Evolutionary conservation across 2,888 invertebrate species (phyloP).

Genomic region (Pimpla rufipes): DNA sequence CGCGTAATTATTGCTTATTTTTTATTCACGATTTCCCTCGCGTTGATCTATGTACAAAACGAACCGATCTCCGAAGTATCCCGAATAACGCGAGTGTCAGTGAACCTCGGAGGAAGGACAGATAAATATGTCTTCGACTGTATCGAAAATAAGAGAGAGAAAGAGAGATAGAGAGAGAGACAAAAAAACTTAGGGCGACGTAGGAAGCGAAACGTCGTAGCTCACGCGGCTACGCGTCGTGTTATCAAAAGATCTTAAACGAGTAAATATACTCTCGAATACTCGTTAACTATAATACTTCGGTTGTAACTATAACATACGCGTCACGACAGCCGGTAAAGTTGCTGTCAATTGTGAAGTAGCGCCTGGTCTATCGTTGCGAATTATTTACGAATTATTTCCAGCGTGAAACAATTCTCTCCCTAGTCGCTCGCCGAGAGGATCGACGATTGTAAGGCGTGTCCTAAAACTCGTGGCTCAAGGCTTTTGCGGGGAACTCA

Average conservation of each 20-base stretch:
- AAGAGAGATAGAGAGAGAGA: no score
- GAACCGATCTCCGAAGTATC: conserved; percentile 20
- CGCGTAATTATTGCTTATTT: conserved; percentile 61
- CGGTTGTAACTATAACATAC: conserved; percentile 50
- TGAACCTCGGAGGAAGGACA: conserved; percentile 10
- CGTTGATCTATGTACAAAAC: conserved; percentile 23
- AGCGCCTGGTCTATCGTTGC: conserved; percentile 44
- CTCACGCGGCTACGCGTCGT: conserved; percentile 9
- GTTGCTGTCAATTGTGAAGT: conserved; percentile 27
- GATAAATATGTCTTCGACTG: conserved; percentile 35
- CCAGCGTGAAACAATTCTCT: conserved; percentile 21
- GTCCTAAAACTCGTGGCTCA: conserved; percentile 23
- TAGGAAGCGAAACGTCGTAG: conserved; percentile 24
- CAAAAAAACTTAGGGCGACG: conserved; percentile 10
- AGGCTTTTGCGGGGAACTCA: conserved; percentile 34
- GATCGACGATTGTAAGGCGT: conserved; percentile 31
- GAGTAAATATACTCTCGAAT: conserved; percentile 60
- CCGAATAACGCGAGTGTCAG: background rate
- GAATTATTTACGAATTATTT: conserved; percentile 16
- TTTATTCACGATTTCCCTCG: conserved; percentile 22
- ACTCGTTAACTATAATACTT: conserved; percentile 62
- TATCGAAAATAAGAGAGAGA: conserved; percentile 6
- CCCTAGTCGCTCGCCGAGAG: conserved; percentile 6
- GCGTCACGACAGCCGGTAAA: conserved; percentile 12
- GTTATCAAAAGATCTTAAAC: conserved; percentile 36